These are phyloP conservation scores for Scaptomyza reducta DNA, from an alignment of 2,888 invertebrate species.

Conservation along the genomic window DNA sequence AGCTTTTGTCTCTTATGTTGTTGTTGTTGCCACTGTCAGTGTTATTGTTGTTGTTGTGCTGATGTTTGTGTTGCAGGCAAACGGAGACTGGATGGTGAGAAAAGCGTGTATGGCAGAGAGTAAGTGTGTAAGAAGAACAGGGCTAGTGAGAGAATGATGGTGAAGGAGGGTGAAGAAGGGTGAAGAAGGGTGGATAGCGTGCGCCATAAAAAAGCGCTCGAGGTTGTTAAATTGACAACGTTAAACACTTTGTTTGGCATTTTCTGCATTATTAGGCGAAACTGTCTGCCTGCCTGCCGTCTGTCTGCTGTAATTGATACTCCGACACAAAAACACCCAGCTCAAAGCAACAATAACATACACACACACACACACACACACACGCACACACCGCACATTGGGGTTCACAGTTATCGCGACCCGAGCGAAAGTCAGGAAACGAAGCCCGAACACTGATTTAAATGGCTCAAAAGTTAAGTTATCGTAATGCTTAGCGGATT, in stretches of 20 bases:
- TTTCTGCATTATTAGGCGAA: slow-evolving; percentile 80
- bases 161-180: background rate
- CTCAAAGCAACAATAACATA: background rate
- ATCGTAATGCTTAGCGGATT: slow-evolving; percentile 75
- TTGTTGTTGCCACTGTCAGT: too few species aligned
- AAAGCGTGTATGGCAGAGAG: background rate
- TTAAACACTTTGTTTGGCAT: slow-evolving; percentile 81
- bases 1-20: slow-evolving; percentile 45
- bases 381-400: background rate
- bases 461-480: slow-evolving; percentile 80
- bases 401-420: slow-evolving; percentile 42
- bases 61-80: slow-evolving; percentile 28
- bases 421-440: slow-evolving; percentile 52
- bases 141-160: too few species aligned
- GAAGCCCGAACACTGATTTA: slow-evolving; percentile 69
- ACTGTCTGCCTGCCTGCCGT: slow-evolving; percentile 32
- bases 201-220: slow-evolving; percentile 76
- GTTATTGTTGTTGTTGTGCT: slow-evolving; percentile 34
- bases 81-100: slow-evolving; percentile 5
- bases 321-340: slow-evolving; percentile 26
- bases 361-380: background rate
- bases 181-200: slow-evolving; percentile 7
- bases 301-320: slow-evolving; percentile 75
- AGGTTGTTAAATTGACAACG: slow-evolving; percentile 80
- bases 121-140: too few species aligned